Percentiles rank a stretch among this genome's conserved stretches.
Evolutionary conservation across 2,113 vertebrate genomes (phyloP).

Genomic region (human (Homo sapiens)): GRCh38 chr14:71996001-71996500

Average conservation of each 20-base stretch:
- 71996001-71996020: slow-evolving; percentile 25
- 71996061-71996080: slow-evolving; percentile 50
- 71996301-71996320: not conserved
- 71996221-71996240: not conserved
- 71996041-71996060: slow-evolving; percentile 67
- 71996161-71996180: not conserved
- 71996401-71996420: not conserved
- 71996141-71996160: not conserved
- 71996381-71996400: not conserved
- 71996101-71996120: slow-evolving; percentile 46
- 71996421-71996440: not conserved
- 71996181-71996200: not conserved
- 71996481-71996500: not conserved
- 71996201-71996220: not conserved
- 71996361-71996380: not conserved
- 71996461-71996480: not conserved
- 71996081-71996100: slow-evolving; percentile 49
- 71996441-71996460: not conserved
- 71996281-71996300: not conserved
- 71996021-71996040: not conserved
- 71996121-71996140: not conserved
- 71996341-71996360: not conserved
- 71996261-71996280: slow-evolving; percentile 4
- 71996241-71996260: not conserved
- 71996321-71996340: not conserved